A percentile compares a stretch with the other conserved stretches of the same genome.
These are phyloP conservation scores for Trilocha varians DNA, from an alignment of 2,888 invertebrate genomes.

Conservation along the genomic window DNA sequence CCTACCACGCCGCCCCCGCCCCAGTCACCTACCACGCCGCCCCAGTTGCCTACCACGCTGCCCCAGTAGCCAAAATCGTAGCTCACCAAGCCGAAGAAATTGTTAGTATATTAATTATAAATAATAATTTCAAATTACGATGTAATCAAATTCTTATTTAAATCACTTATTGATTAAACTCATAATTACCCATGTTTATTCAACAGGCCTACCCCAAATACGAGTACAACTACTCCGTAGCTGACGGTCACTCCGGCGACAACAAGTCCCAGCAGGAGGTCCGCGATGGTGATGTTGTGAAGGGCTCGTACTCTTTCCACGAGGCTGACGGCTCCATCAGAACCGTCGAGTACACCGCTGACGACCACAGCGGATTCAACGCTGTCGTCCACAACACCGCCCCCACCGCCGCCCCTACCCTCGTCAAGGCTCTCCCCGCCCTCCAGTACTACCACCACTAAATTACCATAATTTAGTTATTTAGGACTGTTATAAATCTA, in stretches of 20 bases:
- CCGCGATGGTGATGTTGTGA: conserved; percentile 60
- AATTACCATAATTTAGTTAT: conserved; percentile 2
- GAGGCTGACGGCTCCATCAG: conserved; percentile 65
- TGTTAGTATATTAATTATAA: too few relatives aligned
- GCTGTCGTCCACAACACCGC: conserved; percentile 40
- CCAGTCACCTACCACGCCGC: conserved; percentile 19
- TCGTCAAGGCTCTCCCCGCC: conserved; percentile 23
- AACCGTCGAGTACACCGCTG: conserved; percentile 60
- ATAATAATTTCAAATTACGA: too few relatives aligned
- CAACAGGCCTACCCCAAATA: conserved; percentile 43
- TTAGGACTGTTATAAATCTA: conserved; percentile 6
- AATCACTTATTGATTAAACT: too few relatives aligned
- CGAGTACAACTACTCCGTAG: conserved; percentile 63
- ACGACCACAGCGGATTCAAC: conserved; percentile 57
- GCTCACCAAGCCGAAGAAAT: conserved; percentile 10
- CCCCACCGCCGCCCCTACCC: conserved; percentile 27
- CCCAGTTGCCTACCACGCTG: conserved; percentile 20
- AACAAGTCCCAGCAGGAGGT: conserved; percentile 61
- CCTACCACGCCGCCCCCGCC: conserved; percentile 16
- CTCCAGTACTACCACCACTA: conserved; percentile 32
- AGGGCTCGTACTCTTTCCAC: conserved; percentile 58
- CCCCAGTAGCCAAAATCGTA: conserved; percentile 4
- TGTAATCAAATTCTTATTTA: too few relatives aligned
- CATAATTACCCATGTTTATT: too few relatives aligned
- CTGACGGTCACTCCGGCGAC: conserved; percentile 67